These are phyloP conservation scores for Girardinus metallicus DNA, from an alignment of 2,797 vertebrate genomes.

Conservation along the genomic window DNA sequence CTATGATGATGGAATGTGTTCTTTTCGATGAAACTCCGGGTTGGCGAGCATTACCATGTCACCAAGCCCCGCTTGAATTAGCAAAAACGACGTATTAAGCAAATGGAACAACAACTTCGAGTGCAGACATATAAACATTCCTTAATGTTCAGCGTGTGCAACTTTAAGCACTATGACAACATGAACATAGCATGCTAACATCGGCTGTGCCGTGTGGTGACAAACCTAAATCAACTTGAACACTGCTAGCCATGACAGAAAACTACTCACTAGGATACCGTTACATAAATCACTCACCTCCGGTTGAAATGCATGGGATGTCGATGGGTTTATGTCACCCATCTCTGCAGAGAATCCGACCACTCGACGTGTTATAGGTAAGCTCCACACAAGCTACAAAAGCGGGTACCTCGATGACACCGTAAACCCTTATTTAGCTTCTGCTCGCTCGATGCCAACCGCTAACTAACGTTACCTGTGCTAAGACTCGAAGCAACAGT, in stretches of 20 bases:
- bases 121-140: fast-evolving
- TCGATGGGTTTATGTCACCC: conserved; percentile 76
- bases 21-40: conserved; percentile 33
- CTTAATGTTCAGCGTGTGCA: not conserved
- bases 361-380: conserved; percentile 40
- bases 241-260: conserved; percentile 26
- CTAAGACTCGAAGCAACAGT: conserved; percentile 63
- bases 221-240: conserved; percentile 46
- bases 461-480: conserved; percentile 47
- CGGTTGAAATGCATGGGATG: conserved; percentile 70
- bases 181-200: conserved; percentile 53
- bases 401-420: conserved; percentile 21
- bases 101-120: too few relatives aligned
- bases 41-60: conserved; percentile 16
- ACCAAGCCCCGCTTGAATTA: not conserved
- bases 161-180: conserved; percentile 54
- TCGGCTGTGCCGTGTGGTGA: conserved; percentile 45
- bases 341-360: conserved; percentile 53
- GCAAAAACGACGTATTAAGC: not conserved
- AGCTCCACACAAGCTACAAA: conserved; percentile 23
- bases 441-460: conserved; percentile 24
- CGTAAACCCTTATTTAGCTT: conserved; percentile 53
- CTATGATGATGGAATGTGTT: conserved; percentile 65
- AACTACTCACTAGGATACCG: conserved; percentile 27
- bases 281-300: conserved; percentile 67